Base-by-base conservation (phyloP, 2,113 vertebrate species). In the Macroglossus sobrinus region DNA sequence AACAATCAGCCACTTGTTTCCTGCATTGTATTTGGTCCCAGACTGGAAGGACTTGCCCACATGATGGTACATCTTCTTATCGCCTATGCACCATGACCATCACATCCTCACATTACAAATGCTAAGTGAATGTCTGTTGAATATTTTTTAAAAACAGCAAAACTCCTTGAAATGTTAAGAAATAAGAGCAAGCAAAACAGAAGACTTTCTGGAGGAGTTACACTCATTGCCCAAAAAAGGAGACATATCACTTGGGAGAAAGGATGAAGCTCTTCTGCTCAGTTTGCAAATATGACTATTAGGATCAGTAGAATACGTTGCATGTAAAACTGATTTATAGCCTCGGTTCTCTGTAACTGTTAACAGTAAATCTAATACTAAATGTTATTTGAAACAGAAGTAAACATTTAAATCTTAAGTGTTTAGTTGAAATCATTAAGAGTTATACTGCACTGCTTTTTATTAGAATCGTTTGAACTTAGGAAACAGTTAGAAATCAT, bases 201-300 rank as follows among this genome's bases (percentile, higher is more conserved):
- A 87, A 72, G 35, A 38, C 50, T 75, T 91, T 89, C 79, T 80
- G 40, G 47, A 95, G 53, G 53, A 72, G 40, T 68, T 57, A 19
- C 21, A 92, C 78, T 84, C 69, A 89, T 50, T 91, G 75, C 64
- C 85, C 91, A 53, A 53, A 87, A 96, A 93, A 95, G 92, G 84
- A 97, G 33, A 59, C 35, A 1, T 43, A 71, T 80, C 71, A 92
- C 61, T 92, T 24, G 12, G 24, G 68, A 75, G 61, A 84, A 69
- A 84, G 12, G 16, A 7, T 38, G 13, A 91, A 92, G 50, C 1
- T 78, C 35, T 80, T 72, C 64, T 72, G 26, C 8, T 50, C 69
- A 84, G 59, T 26, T 38, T 92, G 24, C 21, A 95, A 85, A 89
- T 64, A 80, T 28, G 35, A 85, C 7, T 1, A 33, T 53, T 24